Conservation (phyloP, 2,888 invertebrate species). For the Coleophora deauratella region DNA sequence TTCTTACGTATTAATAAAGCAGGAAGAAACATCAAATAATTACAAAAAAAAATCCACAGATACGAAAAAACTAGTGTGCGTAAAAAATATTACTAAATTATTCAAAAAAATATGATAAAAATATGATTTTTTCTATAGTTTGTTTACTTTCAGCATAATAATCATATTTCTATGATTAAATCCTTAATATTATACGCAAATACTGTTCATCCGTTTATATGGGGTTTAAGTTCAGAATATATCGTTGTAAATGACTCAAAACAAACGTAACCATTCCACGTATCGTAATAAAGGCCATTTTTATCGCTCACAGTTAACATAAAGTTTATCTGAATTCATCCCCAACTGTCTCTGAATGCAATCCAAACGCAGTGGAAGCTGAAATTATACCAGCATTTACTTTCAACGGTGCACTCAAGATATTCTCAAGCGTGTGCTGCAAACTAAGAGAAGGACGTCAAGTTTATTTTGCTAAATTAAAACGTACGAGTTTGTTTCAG, state of each 20-base stretch:
- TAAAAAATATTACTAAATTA: no score
- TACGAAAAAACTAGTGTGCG: no score
- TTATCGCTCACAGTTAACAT: slow-evolving; percentile 67
- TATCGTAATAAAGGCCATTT: slow-evolving; percentile 70
- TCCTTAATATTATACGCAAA: no score
- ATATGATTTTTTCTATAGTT: no score
- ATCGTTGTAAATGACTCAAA: slow-evolving; percentile 40
- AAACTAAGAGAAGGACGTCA: slow-evolving; percentile 42
- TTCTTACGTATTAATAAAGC: no score
- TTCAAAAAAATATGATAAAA: no score
- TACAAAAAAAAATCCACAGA: no score
- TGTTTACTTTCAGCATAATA: no score
- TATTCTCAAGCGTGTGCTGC: slow-evolving; percentile 45
- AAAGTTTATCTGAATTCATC: slow-evolving; percentile 67
- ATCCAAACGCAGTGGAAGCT: slow-evolving; percentile 63
- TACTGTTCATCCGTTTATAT: no score
- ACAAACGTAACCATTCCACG: slow-evolving; percentile 65
- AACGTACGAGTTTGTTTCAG: slow-evolving; percentile 10
- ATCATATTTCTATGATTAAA: no score
- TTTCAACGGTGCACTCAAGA: slow-evolving; percentile 70
- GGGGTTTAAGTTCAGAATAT: slow-evolving; percentile 22
- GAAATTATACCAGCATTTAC: slow-evolving; percentile 67
- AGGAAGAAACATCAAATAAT: no score
- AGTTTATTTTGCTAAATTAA: slow-evolving; percentile 27
- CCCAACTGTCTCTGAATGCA: slow-evolving; percentile 59